Evolutionary conservation across 2,113 vertebrate species (phyloP).

Genomic region (Menura novaehollandiae): DNA sequence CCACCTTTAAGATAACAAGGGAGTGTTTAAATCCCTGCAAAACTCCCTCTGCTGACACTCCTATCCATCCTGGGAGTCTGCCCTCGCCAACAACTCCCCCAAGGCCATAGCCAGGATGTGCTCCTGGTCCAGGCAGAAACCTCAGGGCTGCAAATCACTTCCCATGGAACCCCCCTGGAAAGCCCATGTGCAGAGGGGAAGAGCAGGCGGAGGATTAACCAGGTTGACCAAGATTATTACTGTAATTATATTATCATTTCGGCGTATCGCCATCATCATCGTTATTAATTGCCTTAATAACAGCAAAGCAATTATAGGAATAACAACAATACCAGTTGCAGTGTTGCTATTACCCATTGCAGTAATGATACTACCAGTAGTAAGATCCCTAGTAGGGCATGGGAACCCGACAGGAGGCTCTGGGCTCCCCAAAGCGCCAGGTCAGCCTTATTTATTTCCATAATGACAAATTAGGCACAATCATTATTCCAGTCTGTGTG

Average conservation of each 20-base stretch:
- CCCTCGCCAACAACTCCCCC: neutral
- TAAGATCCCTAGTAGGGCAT: neutral
- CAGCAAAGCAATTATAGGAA: slow-evolving; percentile 40
- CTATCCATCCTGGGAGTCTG: neutral
- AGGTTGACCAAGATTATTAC: slow-evolving; percentile 30
- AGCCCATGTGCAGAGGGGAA: neutral
- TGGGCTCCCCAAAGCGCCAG: slow-evolving; percentile 21
- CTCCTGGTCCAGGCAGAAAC: neutral
- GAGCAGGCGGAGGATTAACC: neutral
- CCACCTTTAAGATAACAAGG: neutral
- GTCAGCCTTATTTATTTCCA: slow-evolving; percentile 62
- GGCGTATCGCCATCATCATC: neutral
- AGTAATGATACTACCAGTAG: neutral
- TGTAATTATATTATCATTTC: slow-evolving; percentile 32
- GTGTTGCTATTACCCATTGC: neutral
- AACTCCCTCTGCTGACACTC: neutral
- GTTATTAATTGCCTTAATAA: slow-evolving; percentile 56
- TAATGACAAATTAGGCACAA: slow-evolving; percentile 50
- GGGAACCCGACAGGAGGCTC: neutral
- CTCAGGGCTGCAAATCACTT: neutral
- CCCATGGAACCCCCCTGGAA: neutral
- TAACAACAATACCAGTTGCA: neutral
- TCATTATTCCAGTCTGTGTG: slow-evolving; percentile 53
- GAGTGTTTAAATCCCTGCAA: neutral
- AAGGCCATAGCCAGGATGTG: neutral